Evolutionary conservation across 2,888 invertebrate species (phyloP), one percentile per base, ranked within the genome.

Genomic region (Papilio elwesi): DNA sequence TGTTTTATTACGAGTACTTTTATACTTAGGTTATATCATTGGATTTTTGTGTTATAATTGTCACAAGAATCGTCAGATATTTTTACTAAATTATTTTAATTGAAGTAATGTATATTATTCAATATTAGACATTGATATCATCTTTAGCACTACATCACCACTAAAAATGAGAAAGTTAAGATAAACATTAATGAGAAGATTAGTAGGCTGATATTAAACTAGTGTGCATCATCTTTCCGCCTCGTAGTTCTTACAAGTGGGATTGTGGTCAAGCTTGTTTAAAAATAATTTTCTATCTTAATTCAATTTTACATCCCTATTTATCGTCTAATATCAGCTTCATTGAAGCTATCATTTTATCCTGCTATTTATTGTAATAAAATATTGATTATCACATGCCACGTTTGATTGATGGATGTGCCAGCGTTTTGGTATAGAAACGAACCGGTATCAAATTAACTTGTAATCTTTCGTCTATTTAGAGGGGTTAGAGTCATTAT

Each of bases 401-500:
- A 83, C 77, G 67, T 76, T 49, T 70, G 79, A 79, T 85, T 87
- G 87, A 88, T 87, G 83, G 86, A 87, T 86, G 84, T 76, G 79
- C 77, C 59, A 70, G 12, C 15, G 64, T 75, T 73, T 71, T 75
- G 65, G 76, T 75, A 82, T 81, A 80, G 81, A 82, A 79, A 69
- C 55, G 73, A 79, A 78, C 77, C 78, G 82, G 82, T 86, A 83
- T 81, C 81, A 83, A 83, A 82, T 82, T 81, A 80, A 75, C 80
- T 78, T 78, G 80, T 81, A 84, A 85, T 87, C 85, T 82, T 82
- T 77, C 76, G 76, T 72, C 74, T 77, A 81, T 83, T 82, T 80
- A 81, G 79, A 79, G 74, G n/a, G n/a, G 78, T 77, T 81, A 75
- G 73, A 73, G 80, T 63, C 49, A 79, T 78, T 80, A 76, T 76